These are phyloP conservation scores for Pteronura brasiliensis DNA, from an alignment of 2,113 vertebrate genomes.

Conservation along the genomic window DNA sequence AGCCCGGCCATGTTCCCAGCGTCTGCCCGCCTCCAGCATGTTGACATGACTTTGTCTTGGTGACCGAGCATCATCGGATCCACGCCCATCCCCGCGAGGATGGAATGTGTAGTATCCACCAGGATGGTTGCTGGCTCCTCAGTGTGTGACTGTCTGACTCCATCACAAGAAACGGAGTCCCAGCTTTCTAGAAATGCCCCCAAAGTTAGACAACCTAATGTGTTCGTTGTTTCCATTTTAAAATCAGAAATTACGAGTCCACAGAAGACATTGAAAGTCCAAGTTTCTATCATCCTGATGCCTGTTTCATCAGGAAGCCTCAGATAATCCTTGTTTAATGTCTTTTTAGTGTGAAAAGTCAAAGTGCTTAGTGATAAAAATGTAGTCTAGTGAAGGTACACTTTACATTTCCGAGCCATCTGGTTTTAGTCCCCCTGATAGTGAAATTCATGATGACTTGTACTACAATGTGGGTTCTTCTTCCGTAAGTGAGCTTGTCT, in stretches of 20 bases:
- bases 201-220: not conserved
- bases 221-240: not conserved
- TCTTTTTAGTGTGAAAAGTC: not conserved
- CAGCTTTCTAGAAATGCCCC: not conserved
- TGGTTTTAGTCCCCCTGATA: rapidly evolving
- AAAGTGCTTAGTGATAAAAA: not conserved
- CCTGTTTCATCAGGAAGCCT: not conserved
- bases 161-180: not conserved
- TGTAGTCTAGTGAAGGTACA: not conserved
- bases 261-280: not conserved
- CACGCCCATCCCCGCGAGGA: rapidly evolving
- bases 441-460: rapidly evolving
- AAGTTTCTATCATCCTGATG: not conserved
- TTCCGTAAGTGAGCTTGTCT: rapidly evolving
- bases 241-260: not conserved
- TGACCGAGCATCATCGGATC: rapidly evolving
- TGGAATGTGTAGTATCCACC: not conserved
- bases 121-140: too few species aligned
- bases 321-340: not conserved
- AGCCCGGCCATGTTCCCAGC: rapidly evolving
- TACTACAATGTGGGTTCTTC: too few species aligned
- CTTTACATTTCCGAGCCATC: rapidly evolving
- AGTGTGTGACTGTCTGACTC: not conserved
- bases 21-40: not conserved
- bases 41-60: rapidly evolving